Percentiles rank a stretch among this genome's conserved stretches.
These are phyloP conservation scores for Tuberolachnus salignus DNA, from an alignment of 2,888 invertebrate species.

Conservation along the genomic window DNA sequence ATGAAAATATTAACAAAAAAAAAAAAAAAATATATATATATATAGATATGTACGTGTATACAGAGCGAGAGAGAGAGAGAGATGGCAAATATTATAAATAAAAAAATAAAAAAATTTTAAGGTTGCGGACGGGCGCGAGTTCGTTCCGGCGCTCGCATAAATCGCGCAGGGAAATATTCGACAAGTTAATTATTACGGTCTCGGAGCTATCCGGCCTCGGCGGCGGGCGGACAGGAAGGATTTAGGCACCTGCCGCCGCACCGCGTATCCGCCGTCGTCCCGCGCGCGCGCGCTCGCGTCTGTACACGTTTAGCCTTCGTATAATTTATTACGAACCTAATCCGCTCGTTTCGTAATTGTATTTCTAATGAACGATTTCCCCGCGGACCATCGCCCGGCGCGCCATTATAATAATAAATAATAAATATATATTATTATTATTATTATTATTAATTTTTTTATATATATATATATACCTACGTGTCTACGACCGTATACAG, in stretches of 20 bases:
- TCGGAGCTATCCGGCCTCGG: not conserved
- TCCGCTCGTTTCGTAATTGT: conserved; percentile 50
- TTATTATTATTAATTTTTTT: too few relatives aligned
- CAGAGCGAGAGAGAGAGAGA: not conserved
- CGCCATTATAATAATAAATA: not conserved
- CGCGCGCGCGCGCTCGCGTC: not conserved
- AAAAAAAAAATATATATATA: not conserved
- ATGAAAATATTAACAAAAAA: not conserved
- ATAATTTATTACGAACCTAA: conserved; percentile 49
- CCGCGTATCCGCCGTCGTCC: not conserved
- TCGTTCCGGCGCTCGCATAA: conserved; percentile 23
- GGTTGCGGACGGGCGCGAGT: not conserved
- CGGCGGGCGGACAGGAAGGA: conserved; percentile 35
- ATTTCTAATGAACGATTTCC: conserved; percentile 46
- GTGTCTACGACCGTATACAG: too few relatives aligned
- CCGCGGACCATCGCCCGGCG: not conserved
- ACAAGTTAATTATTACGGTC: conserved; percentile 53
- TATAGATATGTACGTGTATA: not conserved
- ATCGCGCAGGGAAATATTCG: conserved; percentile 39
- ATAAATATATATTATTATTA: too few relatives aligned
- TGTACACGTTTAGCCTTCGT: conserved; percentile 9
- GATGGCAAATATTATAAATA: conserved; percentile 20
- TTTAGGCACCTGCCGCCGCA: conserved; percentile 39
- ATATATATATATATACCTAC: too few relatives aligned
- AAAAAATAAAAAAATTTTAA: conserved; percentile 21